phyloP scores from a whole-genome alignment of 2,797 vertebrate genomes.

The Choloepus didactylus region DNA sequence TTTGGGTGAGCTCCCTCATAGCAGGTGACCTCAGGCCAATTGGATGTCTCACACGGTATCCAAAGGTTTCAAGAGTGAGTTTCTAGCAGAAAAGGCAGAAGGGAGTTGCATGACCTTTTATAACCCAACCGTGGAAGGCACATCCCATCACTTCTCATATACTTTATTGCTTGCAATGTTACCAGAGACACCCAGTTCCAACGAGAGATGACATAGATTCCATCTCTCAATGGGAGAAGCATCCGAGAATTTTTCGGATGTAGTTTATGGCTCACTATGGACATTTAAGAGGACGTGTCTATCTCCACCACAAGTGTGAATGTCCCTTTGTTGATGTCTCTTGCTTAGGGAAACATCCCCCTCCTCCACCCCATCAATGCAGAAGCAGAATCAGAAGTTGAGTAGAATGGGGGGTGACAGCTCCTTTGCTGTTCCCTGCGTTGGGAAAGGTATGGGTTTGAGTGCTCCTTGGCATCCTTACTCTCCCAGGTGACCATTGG shows the following conservation, averaged over 20 bases:
- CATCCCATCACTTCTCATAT: fast-evolving
- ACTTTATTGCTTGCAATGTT: neutral
- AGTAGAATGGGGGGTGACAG: too few relatives aligned
- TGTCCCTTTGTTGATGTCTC: neutral
- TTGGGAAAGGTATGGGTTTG: neutral
- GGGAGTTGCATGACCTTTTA: neutral
- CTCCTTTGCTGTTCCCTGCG: neutral
- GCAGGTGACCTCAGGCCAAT: fast-evolving
- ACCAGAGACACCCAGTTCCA: neutral
- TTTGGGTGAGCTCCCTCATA: neutral
- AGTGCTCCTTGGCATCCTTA: fast-evolving
- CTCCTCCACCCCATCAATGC: too few relatives aligned
- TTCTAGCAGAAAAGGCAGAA: neutral
- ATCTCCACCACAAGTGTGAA: neutral
- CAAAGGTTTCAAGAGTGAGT: neutral
- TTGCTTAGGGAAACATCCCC: neutral
- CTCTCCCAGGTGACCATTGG: too few relatives aligned
- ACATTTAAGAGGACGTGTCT: neutral
- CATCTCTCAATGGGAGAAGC: neutral
- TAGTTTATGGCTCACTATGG: neutral
- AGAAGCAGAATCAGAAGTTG: neutral
- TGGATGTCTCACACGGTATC: fast-evolving
- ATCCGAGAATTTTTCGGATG: neutral
- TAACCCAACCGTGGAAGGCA: neutral
- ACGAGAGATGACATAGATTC: fast-evolving